A percentile compares a stretch with the other conserved stretches of the same genome.
Evolutionary conservation across 2,113 vertebrate genomes (phyloP).

Genomic region (Nesoenas mayeri): DNA sequence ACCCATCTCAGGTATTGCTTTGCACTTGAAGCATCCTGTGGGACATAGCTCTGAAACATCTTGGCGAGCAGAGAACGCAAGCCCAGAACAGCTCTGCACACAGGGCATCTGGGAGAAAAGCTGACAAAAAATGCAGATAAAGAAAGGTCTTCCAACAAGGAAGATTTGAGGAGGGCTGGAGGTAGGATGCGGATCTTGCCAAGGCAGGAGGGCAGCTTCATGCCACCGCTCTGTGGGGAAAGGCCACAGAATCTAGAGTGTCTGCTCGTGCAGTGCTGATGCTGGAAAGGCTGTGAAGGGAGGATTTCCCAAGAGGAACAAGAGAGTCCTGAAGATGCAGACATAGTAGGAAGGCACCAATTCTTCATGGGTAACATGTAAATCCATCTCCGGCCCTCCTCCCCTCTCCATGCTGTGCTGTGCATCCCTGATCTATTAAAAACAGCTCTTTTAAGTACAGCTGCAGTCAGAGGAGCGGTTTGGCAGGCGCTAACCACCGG

Average conservation of each 20-base stretch:
- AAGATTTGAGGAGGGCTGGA: background rate
- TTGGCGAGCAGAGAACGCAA: background rate
- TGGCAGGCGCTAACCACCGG: accelerated
- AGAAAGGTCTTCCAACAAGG: background rate
- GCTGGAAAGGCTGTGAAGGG: background rate
- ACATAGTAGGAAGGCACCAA: background rate
- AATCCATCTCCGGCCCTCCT: background rate
- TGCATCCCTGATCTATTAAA: background rate
- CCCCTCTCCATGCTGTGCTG: accelerated
- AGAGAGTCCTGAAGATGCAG: background rate
- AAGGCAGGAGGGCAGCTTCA: background rate
- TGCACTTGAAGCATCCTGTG: background rate
- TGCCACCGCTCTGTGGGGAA: background rate
- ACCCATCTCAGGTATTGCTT: background rate
- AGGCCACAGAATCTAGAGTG: background rate
- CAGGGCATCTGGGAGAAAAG: background rate
- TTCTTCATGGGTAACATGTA: background rate
- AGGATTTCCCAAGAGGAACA: background rate
- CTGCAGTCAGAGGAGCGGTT: background rate
- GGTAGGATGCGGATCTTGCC: background rate
- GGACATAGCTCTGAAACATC: background rate
- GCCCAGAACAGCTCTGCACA: background rate
- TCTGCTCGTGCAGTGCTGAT: accelerated
- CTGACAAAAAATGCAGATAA: background rate
- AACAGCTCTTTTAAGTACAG: background rate